Evolutionary conservation across 2,888 invertebrate species (phyloP).

Genomic region (Chrysotoxum bicinctum): DNA sequence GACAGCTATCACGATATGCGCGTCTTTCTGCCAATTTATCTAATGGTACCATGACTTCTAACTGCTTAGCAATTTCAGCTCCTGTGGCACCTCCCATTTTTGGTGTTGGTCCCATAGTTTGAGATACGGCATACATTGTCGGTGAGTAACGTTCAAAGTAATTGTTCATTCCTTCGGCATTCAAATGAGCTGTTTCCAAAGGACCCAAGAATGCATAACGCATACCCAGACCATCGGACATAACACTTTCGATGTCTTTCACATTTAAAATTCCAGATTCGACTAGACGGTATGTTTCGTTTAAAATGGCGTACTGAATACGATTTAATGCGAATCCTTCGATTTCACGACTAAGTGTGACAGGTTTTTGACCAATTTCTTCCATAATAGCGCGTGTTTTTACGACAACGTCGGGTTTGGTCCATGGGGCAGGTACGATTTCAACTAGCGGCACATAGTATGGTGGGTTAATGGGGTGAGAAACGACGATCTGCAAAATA

Average conservation of each 20-base stretch:
- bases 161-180: constrained; percentile 91
- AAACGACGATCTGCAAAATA: constrained; percentile 83
- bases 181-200: constrained; percentile 95
- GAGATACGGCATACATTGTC: constrained; percentile 85
- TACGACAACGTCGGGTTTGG: constrained; percentile 88
- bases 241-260: constrained; percentile 95
- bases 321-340: constrained; percentile 96
- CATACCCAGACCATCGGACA: constrained; percentile 96
- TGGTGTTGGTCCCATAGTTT: constrained; percentile 89
- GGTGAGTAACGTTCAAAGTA: constrained; percentile 85
- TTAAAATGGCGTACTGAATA: constrained; percentile 96
- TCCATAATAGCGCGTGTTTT: constrained; percentile 90
- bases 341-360: constrained; percentile 92
- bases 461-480: constrained; percentile 98
- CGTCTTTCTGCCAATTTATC: constrained; percentile 88
- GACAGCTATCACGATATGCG: constrained; percentile 91
- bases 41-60: constrained; percentile 88
- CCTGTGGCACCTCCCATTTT: constrained; percentile 88
- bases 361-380: constrained; percentile 95
- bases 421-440: constrained; percentile 97
- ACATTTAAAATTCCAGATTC: constrained; percentile 92
- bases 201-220: constrained; percentile 98
- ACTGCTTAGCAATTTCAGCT: constrained; percentile 86
- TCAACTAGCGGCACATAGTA: constrained; percentile 97
- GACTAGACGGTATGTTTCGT: constrained; percentile 95